phyloP scores from a whole-genome alignment of 2,888 invertebrate genomes.

The Drosophila villosipedis region DNA sequence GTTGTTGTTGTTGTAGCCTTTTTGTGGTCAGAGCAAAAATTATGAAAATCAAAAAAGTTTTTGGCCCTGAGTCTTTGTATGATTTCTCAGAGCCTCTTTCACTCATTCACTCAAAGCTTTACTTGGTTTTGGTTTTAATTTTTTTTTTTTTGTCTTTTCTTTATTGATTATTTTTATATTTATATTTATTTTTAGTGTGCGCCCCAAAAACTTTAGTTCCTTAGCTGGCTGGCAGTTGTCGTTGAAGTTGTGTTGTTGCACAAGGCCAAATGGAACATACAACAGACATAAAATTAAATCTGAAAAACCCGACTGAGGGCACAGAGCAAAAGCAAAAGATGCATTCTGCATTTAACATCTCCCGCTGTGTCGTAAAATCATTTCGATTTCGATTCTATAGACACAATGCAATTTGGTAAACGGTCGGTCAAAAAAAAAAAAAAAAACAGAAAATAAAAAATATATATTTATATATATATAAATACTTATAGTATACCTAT shows the following conservation, averaged over 20 bases:
- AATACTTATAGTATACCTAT: constrained; percentile 4
- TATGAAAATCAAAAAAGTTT: constrained; percentile 80
- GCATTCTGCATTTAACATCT: constrained; percentile 71
- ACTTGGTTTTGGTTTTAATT: constrained; percentile 43
- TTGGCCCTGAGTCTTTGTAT: constrained; percentile 76
- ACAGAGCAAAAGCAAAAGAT: constrained; percentile 43
- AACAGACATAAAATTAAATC: constrained; percentile 75
- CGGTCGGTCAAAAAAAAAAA: constrained; percentile 20
- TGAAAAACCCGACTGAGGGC: constrained; percentile 48
- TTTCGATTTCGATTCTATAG: constrained; percentile 57
- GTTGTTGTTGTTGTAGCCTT: constrained; percentile 51
- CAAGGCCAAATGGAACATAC: constrained; percentile 65
- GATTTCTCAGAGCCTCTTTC: constrained; percentile 65
- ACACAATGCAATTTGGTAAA: constrained; percentile 67
- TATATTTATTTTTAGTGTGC: constrained; percentile 64
- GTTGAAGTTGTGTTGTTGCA: constrained; percentile 32
- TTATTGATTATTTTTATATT: constrained; percentile 57
- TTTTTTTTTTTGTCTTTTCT: constrained; percentile 19
- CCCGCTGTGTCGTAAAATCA: constrained; percentile 78
- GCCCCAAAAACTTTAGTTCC: constrained; percentile 54
- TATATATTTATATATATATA: constrained; percentile 6
- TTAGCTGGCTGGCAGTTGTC: constrained; percentile 31
- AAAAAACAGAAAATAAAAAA: neutral
- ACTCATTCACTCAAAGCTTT: constrained; percentile 47
- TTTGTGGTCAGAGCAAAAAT: constrained; percentile 79